Evolutionary conservation across 2,888 invertebrate genomes (phyloP).

Genomic region (Seira musarum): DNA sequence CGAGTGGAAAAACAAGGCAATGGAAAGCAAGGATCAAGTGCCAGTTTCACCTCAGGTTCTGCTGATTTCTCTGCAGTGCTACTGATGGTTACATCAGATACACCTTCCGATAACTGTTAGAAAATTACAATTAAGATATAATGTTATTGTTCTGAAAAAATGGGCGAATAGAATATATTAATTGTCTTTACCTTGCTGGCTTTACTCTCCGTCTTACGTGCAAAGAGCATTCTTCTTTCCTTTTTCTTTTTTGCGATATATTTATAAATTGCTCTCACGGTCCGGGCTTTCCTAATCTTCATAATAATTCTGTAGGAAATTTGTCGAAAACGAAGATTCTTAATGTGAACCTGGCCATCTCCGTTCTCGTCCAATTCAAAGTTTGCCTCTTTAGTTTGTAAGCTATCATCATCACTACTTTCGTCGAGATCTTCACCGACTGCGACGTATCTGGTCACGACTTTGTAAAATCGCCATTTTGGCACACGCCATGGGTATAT

Average conservation of each 20-base stretch:
- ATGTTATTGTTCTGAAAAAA: neutral
- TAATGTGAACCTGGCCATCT: neutral
- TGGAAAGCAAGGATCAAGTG: neutral
- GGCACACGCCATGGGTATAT: neutral
- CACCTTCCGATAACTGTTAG: no score
- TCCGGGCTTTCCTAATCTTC: neutral
- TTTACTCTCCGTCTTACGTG: conserved; percentile 17
- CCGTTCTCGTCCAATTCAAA: neutral
- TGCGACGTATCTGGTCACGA: conserved; percentile 11
- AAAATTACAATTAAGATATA: neutral
- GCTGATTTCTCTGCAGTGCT: no score
- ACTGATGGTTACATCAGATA: no score
- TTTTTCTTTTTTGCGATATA: neutral
- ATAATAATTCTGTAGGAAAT: conserved; percentile 28
- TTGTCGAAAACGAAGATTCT: conserved; percentile 2
- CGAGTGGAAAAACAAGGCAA: neutral
- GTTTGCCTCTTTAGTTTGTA: neutral
- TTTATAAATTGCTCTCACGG: neutral
- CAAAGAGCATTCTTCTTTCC: neutral
- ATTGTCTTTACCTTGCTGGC: conserved; percentile 31
- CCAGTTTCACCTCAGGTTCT: neutral
- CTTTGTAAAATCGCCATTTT: conserved; percentile 24
- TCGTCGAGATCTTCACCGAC: neutral
- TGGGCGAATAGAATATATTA: no score
- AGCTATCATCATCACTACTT: neutral